Conservation (phyloP, 1,140 invertebrate genomes). For the Odontomachus brunneus region DNA sequence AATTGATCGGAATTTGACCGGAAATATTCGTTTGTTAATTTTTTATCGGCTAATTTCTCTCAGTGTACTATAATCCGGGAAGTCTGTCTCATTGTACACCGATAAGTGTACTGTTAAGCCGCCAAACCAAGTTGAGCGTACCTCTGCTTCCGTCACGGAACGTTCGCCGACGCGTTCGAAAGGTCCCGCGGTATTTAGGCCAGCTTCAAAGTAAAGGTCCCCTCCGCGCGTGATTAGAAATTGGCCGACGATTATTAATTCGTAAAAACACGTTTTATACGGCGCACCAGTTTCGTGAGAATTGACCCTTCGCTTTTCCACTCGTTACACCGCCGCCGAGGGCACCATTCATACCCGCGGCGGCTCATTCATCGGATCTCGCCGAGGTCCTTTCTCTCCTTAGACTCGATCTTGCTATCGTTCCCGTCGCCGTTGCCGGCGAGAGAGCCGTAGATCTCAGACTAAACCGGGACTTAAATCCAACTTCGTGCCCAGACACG, state of each 20-base stretch:
- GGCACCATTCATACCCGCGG: not conserved
- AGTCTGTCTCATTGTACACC: constrained; percentile 21
- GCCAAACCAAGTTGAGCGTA: not conserved
- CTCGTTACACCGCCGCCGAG: constrained; percentile 13
- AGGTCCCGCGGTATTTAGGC: constrained; percentile 1
- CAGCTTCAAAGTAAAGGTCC: not conserved
- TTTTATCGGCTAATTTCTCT: too few species aligned
- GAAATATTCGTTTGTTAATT: too few species aligned
- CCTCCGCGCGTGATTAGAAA: not conserved
- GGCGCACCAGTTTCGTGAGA: constrained; percentile 40
- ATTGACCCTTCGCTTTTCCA: constrained; percentile 47
- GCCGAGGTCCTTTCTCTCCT: constrained; percentile 37
- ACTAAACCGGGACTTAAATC: not conserved
- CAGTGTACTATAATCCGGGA: constrained; percentile 4
- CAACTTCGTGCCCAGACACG: not conserved
- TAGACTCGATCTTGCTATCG: constrained; percentile 18
- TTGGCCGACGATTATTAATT: constrained; percentile 39
- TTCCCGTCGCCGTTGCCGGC: constrained; percentile 14
- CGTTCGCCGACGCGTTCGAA: not conserved
- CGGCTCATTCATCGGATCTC: not conserved
- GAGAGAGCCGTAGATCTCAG: not conserved
- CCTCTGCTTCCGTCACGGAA: not conserved
- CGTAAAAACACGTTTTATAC: constrained; percentile 14
- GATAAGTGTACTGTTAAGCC: not conserved
- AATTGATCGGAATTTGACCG: too few species aligned